phyloP scores from a whole-genome alignment of 2,113 vertebrate species.

The Percina caprodes region DNA sequence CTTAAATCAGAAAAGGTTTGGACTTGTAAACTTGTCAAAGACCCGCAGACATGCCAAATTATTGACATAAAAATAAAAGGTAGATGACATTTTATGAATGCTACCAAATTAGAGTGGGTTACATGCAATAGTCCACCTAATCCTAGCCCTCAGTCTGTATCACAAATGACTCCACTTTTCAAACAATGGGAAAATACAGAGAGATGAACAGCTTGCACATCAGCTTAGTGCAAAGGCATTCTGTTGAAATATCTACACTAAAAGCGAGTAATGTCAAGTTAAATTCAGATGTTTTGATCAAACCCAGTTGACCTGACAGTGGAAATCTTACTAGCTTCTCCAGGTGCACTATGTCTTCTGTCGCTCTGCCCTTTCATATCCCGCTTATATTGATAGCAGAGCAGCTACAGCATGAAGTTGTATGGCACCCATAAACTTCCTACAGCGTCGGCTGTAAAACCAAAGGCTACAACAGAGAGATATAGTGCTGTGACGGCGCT shows the following conservation, averaged over 20 bases:
- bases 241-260: constrained; percentile 40
- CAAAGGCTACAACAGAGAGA: constrained; percentile 69
- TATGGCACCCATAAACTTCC: constrained; percentile 70
- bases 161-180: constrained; percentile 28
- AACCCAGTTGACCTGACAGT: constrained; percentile 54
- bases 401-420: constrained; percentile 64
- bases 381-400: constrained; percentile 55
- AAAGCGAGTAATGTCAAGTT: constrained; percentile 35
- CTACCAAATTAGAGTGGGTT: constrained; percentile 14
- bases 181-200: constrained; percentile 33
- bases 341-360: constrained; percentile 62
- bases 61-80: constrained; percentile 9
- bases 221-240: constrained; percentile 4
- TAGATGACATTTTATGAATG: background rate
- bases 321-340: constrained; percentile 47
- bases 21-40: constrained; percentile 13
- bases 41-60: background rate
- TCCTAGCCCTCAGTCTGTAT: constrained; percentile 1
- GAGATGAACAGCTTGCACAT: constrained; percentile 4
- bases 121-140: background rate
- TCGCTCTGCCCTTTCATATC: constrained; percentile 70
- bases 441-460: constrained; percentile 59
- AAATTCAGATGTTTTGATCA: constrained; percentile 58
- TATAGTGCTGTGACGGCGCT: constrained; percentile 51
- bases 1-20: constrained; percentile 10